Evolutionary conservation across 2,797 vertebrate species (phyloP), one percentile per base, ranked within the genome.

Genomic region (Halcyon chelicuti): DNA sequence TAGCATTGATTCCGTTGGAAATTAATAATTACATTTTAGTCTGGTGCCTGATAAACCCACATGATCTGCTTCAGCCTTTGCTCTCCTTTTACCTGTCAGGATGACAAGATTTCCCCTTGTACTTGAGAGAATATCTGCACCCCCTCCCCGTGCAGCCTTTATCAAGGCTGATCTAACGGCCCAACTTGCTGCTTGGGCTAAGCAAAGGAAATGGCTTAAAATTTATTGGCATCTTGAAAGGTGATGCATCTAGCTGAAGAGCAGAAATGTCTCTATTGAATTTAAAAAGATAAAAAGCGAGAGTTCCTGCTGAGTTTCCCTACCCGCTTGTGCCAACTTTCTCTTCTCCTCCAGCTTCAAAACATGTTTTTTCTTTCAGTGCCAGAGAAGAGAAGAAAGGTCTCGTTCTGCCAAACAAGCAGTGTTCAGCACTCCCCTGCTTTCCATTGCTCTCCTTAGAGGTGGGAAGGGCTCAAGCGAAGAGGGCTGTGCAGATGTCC

Each of bases 261-360:
- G n/a, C 57, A 97, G 35, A 74, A 94, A 28, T 90, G 55, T 92
- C 52, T 95, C 55, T 91, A 92, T 79, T 90, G 76, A 86, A 91
- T 91, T 96, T 67, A 70, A 77, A 91, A 94, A 63, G 83, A 91
- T 95, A 67, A 92, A 96, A 94, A 74, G 42, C 62, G 61, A 84
- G 76, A 57, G 76, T 93, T 96, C 90, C 87, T 80, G 76, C 93
- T 95, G 92, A 89, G 72, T 78, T 91, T 71, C 81, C 67, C 51
- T 89, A 49, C 58, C 40, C 10, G 2, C 52, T 65, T 93, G 52
- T 96, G 95, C 79, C 84, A 95, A 67, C 88, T 79, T 96, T 93
- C 77, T 96, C 81, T 93, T 94, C 74, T 91, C 61, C n/a, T 90
- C 46, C 80, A 39, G 67, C 83, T 96, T 95, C 96, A 89, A 96